Evolutionary conservation across 1,140 invertebrate species (phyloP).

Genomic region (Whitmania pigra): DNA sequence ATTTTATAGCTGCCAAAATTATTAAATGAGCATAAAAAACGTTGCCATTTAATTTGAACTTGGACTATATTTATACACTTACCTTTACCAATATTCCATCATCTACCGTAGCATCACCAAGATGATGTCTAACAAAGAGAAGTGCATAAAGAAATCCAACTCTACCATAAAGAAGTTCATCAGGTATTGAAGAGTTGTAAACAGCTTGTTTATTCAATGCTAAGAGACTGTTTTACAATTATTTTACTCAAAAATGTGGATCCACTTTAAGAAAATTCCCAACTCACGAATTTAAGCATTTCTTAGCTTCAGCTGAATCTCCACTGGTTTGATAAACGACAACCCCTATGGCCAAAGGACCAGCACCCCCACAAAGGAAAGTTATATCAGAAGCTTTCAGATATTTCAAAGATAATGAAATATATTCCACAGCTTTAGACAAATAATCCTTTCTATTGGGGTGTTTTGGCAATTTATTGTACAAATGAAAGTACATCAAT

Average conservation of each 20-base stretch:
- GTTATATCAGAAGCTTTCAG: constrained; percentile 47
- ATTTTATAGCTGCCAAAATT: constrained; percentile 41
- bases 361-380: constrained; percentile 65
- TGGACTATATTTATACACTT: neutral
- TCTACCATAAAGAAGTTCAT: constrained; percentile 73
- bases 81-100: neutral
- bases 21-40: neutral
- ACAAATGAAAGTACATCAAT: constrained; percentile 45
- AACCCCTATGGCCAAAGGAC: constrained; percentile 57
- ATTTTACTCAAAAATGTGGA: neutral
- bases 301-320: neutral
- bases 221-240: neutral
- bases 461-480: constrained; percentile 30
- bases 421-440: constrained; percentile 44
- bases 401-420: constrained; percentile 41
- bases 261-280: neutral
- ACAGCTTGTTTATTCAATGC: neutral
- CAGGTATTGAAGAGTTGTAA: constrained; percentile 47
- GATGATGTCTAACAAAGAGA: constrained; percentile 31
- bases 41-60: too few relatives aligned
- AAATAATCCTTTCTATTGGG: constrained; percentile 27
- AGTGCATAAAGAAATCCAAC: constrained; percentile 63
- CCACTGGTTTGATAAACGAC: constrained; percentile 49
- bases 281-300: constrained; percentile 7
- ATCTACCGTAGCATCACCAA: neutral